Conservation (phyloP, 64 coral and sea anemone genomes). For the Pocillopora verrucosa region DNA sequence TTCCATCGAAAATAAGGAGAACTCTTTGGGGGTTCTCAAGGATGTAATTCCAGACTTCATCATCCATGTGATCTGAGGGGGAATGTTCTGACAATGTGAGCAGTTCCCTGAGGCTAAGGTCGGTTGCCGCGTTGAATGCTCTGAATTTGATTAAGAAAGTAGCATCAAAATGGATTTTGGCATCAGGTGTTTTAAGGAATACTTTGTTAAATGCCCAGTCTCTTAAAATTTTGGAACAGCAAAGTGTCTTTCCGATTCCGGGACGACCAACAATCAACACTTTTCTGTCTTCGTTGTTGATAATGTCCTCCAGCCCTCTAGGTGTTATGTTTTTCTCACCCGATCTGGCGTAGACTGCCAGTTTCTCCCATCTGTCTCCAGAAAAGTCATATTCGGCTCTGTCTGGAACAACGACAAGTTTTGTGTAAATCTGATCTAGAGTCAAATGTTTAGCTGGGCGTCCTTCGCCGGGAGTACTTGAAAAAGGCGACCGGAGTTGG, state of each 20-base stretch:
- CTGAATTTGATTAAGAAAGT: conserved; percentile 46
- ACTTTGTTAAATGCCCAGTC: not conserved
- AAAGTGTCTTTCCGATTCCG: conserved; percentile 49
- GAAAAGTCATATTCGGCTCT: conserved; percentile 30
- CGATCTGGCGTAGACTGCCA: conserved; percentile 11
- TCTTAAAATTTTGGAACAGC: conserved; percentile 30
- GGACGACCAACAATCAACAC: conserved; percentile 22
- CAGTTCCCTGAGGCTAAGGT: conserved; percentile 32
- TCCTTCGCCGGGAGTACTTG: not conserved
- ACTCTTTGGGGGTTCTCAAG: conserved; percentile 21
- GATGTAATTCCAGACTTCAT: conserved; percentile 39
- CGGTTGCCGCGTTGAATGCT: not conserved
- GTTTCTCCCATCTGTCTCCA: not conserved
- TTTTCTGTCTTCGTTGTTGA: not conserved
- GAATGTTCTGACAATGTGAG: not conserved
- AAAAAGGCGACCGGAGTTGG: no score
- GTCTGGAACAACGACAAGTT: conserved; percentile 31
- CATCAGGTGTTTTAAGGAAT: not conserved
- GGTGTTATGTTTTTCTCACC: not conserved
- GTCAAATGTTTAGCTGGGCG: not conserved
- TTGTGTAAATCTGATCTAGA: conserved; percentile 47
- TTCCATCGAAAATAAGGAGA: conserved; percentile 55
- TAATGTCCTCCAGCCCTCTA: not conserved
- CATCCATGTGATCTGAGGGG: conserved; percentile 23
- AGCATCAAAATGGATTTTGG: conserved; percentile 17